Base-by-base conservation (phyloP, 2,113 vertebrate genomes). In the Spea multiplicata region DNA sequence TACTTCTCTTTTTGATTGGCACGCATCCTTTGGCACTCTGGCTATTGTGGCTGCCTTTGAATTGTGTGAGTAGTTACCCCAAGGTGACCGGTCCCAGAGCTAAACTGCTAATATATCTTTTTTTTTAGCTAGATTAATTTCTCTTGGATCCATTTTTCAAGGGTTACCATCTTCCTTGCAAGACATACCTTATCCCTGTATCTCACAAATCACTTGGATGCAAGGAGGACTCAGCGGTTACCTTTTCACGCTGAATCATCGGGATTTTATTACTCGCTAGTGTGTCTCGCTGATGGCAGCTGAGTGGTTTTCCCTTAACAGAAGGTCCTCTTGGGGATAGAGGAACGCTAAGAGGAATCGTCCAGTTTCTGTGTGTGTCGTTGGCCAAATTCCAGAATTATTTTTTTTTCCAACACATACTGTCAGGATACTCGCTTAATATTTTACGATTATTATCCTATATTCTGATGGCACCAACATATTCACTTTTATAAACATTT, bases 231-330 rank as follows among this genome's bases (percentile, higher is more conserved):
- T 74, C 46, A 45, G 72, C 12, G 59, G 72, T 65, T 74, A 74
- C 59, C 70, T 65, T 74, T 30, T 74, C 44, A 61, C 61, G 13
- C 46, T 65, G 46, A 74, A 65, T 74, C 73, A 65, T 52, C 10
- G 30, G 73, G 73, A 74, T 74, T 74, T 66, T 74, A 64, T 74
- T 74, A 50, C 47, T 62, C 65, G 47, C 59, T 61, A 50, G 44
- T 72, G 72, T 30, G 59, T 74, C 73, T 64, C 61, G 14, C 16
- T 72, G 73, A 74, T 74, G 73, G 59, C 73, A 50, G n/a, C 45
- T 64, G 61, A 64, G 59, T 48, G 10, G 44, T 74, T 74, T 74
- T 65, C 16, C 45, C 61, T 74, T 67, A 65, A 61, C 55, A 74
- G 47, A 74, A 74, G 6, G 8, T 74, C 4, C 73, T 74, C 73